These are phyloP conservation scores for Carlito syrichta DNA, from an alignment of 2,113 vertebrate species.

Conservation along the genomic window DNA sequence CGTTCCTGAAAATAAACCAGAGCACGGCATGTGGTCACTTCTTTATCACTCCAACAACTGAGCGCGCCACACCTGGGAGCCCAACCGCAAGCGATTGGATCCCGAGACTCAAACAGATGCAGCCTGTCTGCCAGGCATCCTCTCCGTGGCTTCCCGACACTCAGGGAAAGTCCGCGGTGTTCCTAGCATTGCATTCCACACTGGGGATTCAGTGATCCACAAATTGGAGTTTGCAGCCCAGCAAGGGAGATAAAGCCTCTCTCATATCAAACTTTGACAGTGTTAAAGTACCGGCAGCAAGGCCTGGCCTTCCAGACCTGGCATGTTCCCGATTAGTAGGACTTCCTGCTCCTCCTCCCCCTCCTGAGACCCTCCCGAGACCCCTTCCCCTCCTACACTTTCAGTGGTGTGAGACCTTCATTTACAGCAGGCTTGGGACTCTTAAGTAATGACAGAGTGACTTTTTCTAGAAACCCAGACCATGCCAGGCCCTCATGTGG, in stretches of 20 bases:
- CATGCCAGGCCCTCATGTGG: neutral
- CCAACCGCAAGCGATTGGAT: neutral
- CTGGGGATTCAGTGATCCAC: neutral
- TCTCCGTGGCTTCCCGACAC: too few species aligned
- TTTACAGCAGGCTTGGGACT: neutral
- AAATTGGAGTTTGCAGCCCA: neutral
- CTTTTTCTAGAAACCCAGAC: neutral
- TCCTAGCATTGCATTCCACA: neutral
- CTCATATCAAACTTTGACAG: neutral
- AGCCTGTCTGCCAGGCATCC: neutral
- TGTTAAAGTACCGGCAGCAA: neutral
- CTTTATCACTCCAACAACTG: neutral
- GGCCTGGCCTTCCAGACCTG: neutral
- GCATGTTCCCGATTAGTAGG: neutral
- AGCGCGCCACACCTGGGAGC: constrained; percentile 2
- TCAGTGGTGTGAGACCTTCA: neutral
- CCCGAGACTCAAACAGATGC: neutral
- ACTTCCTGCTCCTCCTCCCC: neutral
- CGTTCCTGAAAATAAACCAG: neutral
- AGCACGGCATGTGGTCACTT: neutral
- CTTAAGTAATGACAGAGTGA: neutral
- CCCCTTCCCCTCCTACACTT: neutral
- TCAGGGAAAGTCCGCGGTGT: neutral
- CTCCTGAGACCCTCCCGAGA: neutral
- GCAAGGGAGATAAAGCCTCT: neutral